A percentile compares a stretch with the other conserved stretches of the same genome.
Conservation (phyloP, 2,113 vertebrate species). For the Platanista minor region DNA sequence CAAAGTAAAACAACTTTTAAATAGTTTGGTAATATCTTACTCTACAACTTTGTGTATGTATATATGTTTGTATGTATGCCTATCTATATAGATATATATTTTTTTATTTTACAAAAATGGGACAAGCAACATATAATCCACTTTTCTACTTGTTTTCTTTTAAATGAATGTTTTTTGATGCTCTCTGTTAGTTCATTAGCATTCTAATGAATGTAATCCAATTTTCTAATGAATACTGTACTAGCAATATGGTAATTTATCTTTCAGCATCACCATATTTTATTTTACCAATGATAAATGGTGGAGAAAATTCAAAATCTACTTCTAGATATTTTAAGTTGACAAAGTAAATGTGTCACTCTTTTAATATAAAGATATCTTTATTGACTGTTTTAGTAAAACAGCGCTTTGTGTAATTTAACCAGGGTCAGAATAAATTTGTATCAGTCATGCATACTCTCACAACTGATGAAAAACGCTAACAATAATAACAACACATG, state of each 20-base stretch:
- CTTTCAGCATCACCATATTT: neutral
- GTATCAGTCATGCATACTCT: neutral
- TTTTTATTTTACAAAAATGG: neutral
- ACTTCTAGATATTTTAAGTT: neutral
- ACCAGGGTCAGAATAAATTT: neutral
- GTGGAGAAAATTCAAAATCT: neutral
- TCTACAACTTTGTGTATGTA: neutral
- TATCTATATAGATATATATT: neutral
- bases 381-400: neutral
- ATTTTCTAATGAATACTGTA: neutral
- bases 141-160: neutral
- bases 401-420: neutral
- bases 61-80: neutral
- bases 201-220: neutral
- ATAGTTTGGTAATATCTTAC: neutral
- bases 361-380: neutral
- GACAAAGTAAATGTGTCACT: neutral
- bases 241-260: neutral
- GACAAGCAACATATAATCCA: neutral
- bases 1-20: neutral
- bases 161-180: neutral
- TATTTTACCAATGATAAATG: neutral
- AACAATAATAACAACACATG: neutral
- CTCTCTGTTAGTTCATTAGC: neutral
- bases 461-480: neutral